Evolutionary conservation across 2,113 vertebrate genomes (phyloP).

Genomic region (Probosciger aterrimus): DNA sequence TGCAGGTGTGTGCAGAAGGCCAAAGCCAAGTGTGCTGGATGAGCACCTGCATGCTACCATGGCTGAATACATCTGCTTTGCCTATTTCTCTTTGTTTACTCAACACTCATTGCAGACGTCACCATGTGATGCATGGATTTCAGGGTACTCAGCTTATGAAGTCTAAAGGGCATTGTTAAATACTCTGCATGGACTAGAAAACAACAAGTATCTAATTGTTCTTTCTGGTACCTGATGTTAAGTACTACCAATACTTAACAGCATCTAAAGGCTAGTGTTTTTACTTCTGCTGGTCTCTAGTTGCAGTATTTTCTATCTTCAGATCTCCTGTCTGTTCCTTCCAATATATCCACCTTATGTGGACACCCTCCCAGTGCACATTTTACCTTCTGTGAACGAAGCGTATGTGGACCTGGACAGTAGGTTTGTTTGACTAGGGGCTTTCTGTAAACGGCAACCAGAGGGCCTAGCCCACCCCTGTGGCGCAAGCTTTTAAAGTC

Average conservation of each 20-base stretch:
- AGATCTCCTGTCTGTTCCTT: not conserved
- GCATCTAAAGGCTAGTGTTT: not conserved
- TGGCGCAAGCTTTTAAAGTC: conserved; percentile 48
- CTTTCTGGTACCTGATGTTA: not conserved
- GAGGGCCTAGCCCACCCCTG: not conserved
- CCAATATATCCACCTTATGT: not conserved
- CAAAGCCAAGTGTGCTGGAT: not conserved
- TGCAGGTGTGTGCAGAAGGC: not conserved
- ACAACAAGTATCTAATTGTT: not conserved
- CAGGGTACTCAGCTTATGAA: not conserved
- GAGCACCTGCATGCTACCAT: not conserved
- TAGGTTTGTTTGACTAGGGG: conserved; percentile 18
- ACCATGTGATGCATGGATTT: not conserved
- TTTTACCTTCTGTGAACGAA: not conserved
- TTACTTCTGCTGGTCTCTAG: not conserved
- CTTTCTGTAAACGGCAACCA: conserved; percentile 12
- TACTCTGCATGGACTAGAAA: not conserved
- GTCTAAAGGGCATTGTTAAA: not conserved
- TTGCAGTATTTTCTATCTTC: not conserved
- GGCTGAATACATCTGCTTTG: not conserved
- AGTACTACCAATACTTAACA: not conserved
- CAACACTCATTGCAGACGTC: not conserved
- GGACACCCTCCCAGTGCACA: not conserved
- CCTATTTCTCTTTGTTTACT: not conserved
- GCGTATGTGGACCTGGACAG: not conserved